Evolutionary conservation across 2,888 invertebrate species (phyloP), one percentile per base, ranked within the genome.

Genomic region (Scaptomyza polygonia): DNA sequence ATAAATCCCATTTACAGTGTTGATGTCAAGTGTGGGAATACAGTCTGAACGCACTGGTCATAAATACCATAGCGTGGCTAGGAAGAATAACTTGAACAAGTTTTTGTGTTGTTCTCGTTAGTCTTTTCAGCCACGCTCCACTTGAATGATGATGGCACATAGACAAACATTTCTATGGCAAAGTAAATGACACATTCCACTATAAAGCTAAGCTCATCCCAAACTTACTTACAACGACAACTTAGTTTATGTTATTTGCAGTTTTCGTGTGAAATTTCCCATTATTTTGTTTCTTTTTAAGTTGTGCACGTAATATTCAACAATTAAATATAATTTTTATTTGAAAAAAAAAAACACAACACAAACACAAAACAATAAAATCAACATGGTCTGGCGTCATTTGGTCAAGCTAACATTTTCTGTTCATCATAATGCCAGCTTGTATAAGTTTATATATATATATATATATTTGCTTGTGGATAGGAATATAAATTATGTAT

Each of bases 51-150:
- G 75, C 81, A 75, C 61, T 69, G 73, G 70, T 62, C 86, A 85
- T 86, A 81, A 86, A 86, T 80, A 77, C 64, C 73, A 87, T 87
- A 78, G 81, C 77, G n/a, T n/a, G n/a, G n/a, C 82, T 87, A 67
- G 85, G 70, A 67, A 85, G 73, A 72, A 81, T 67, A 78, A 78
- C 69, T 78, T 65, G 74, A 77, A 80, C 67, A 71, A 85, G 79
- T 76, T 75, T 86, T 84, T 64, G 63, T 79, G 3, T 5, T 25
- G 25, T 61, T 75, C 63, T 74, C 70, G 84, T 67, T 84, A 2
- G 21, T 80, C 71, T 76, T 39, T 73, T 53, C 21, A 51, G 77
- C 66, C 72, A 69, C 67, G 77, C 57, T 77, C 54, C 77, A 76
- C 54, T 72, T 71, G 43, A 51, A 42, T 48, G 57, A 55, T 32